These are phyloP conservation scores for Leptinotarsa lineolata DNA, from an alignment of 1,140 invertebrate species.

Conservation along the genomic window DNA sequence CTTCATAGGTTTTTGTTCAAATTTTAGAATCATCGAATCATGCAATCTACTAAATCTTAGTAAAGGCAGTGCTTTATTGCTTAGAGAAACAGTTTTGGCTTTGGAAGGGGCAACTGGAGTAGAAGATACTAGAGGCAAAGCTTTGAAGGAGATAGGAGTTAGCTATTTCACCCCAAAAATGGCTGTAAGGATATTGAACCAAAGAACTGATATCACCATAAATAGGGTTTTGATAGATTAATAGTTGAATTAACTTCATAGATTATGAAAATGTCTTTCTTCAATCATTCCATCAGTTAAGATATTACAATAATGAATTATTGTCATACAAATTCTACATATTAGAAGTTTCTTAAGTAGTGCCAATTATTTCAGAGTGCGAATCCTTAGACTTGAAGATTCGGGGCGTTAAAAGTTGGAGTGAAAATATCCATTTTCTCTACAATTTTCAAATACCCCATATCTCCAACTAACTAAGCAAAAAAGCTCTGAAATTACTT, in stretches of 20 bases:
- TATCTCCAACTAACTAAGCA: too few species aligned
- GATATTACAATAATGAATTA: constrained; percentile 5
- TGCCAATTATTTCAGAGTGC: neutral
- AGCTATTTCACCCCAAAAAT: constrained; percentile 64
- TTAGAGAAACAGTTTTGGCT: constrained; percentile 68
- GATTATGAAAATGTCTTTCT: too few species aligned
- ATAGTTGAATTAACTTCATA: neutral
- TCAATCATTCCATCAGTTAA: neutral
- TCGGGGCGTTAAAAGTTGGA: neutral
- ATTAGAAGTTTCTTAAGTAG: too few species aligned
- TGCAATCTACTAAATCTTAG: constrained; percentile 76
- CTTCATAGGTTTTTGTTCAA: too few species aligned
- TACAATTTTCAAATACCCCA: too few species aligned
- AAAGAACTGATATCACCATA: constrained; percentile 61
- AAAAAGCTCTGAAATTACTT: too few species aligned
- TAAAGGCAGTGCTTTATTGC: constrained; percentile 74
- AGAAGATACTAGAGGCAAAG: constrained; percentile 55
- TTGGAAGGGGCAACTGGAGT: constrained; percentile 56
- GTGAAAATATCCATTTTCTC: neutral
- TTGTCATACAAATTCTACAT: too few species aligned
- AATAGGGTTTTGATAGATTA: constrained; percentile 41
- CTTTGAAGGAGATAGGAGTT: constrained; percentile 69
- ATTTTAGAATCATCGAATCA: constrained; percentile 76
- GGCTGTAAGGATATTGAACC: constrained; percentile 62
- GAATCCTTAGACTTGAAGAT: too few species aligned